Evolutionary conservation across 2,888 invertebrate genomes (phyloP).

Genomic region (Andrena trimmerana): DNA sequence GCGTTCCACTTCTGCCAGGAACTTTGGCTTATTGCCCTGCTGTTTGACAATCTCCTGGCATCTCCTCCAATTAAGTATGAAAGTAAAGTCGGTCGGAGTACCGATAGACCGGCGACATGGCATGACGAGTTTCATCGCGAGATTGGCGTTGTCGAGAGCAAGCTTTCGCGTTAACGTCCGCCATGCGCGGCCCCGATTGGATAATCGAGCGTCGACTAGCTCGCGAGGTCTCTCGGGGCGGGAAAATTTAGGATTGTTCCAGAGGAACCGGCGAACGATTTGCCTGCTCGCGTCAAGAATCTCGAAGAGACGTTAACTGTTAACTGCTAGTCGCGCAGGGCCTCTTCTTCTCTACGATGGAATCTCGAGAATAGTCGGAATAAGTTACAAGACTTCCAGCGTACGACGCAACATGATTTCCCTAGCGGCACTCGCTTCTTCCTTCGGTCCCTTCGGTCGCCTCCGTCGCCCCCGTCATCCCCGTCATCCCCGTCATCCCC

Average conservation of each 20-base stretch:
- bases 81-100: background rate
- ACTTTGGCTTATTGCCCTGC: conserved; percentile 10
- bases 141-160: background rate
- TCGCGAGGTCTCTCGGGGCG: background rate
- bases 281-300: background rate
- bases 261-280: background rate
- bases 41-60: background rate
- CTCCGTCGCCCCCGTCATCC: background rate
- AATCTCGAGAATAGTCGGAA: conserved; percentile 64
- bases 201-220: background rate
- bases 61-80: background rate
- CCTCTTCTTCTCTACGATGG: conserved; percentile 27
- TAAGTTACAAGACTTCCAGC: conserved; percentile 64
- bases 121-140: background rate
- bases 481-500: conserved; percentile 1
- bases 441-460: background rate
- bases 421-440: conserved; percentile 75
- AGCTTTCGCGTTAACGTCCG: background rate
- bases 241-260: conserved; percentile 1
- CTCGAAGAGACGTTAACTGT: conserved; percentile 24
- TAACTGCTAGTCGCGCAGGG: conserved; percentile 25
- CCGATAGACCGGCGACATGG: background rate
- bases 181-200: background rate
- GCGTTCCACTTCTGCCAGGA: conserved; percentile 26
- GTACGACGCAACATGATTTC: conserved; percentile 81